A percentile compares a stretch with the other conserved stretches of the same genome.
phyloP scores from a whole-genome alignment of 2,797 vertebrate genomes.

The Coranthus polyacanthus region DNA sequence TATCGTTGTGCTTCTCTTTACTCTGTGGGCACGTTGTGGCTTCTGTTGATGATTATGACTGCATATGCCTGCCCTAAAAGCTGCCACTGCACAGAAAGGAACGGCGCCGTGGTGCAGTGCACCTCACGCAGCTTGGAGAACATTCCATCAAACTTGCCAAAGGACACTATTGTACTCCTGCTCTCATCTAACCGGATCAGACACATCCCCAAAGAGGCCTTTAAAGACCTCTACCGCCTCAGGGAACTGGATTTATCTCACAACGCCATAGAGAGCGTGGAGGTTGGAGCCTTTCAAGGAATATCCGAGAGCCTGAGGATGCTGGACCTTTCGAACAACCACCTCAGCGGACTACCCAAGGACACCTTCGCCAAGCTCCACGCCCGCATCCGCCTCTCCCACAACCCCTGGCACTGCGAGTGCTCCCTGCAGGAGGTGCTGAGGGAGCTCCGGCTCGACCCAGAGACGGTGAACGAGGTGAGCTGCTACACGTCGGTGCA shows the following conservation, averaged over 20 bases:
- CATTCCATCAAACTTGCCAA: slow-evolving; percentile 90
- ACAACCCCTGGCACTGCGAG: slow-evolving; percentile 96
- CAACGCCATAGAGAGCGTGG: slow-evolving; percentile 91
- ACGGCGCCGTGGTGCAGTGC: slow-evolving; percentile 91
- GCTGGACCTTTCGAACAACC: slow-evolving; percentile 93
- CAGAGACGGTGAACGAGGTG: slow-evolving; percentile 91
- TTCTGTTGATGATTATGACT: slow-evolving; percentile 26
- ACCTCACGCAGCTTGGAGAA: slow-evolving; percentile 91
- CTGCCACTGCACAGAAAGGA: slow-evolving; percentile 90
- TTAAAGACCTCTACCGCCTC: slow-evolving; percentile 89
- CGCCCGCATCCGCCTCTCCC: slow-evolving; percentile 89
- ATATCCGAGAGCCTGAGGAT: slow-evolving; percentile 89
- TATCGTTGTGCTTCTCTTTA: not conserved
- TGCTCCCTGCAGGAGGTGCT: slow-evolving; percentile 93
- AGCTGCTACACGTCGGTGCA: slow-evolving; percentile 87
- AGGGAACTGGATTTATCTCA: slow-evolving; percentile 93
- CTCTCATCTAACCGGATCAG: slow-evolving; percentile 94
- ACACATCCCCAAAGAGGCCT: slow-evolving; percentile 89
- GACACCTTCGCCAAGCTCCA: slow-evolving; percentile 91
- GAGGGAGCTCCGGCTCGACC: slow-evolving; percentile 91
- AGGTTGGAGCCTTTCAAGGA: slow-evolving; percentile 91
- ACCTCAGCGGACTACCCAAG: slow-evolving; percentile 90
- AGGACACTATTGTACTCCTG: slow-evolving; percentile 90
- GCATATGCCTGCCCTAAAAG: slow-evolving; percentile 81
- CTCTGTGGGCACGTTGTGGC: slow-evolving; percentile 39